Conservation (phyloP, 1,140 invertebrate species). For the Ceratina australensis region DNA sequence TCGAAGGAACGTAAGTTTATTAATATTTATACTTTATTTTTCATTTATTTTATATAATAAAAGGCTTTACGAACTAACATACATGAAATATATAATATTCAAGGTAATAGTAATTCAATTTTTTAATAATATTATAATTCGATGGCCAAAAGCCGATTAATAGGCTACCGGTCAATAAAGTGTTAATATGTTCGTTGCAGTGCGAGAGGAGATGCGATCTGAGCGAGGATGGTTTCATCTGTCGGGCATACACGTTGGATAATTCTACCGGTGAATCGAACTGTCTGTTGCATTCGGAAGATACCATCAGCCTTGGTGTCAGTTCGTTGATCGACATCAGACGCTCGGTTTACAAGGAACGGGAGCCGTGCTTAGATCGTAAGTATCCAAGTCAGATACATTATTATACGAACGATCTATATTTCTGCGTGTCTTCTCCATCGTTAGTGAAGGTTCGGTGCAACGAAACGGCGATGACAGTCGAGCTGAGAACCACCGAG, state of each 20-base stretch:
- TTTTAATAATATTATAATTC: too few relatives aligned
- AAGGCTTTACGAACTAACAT: too few relatives aligned
- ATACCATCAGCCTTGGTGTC: slow-evolving; percentile 74
- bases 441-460: slow-evolving; percentile 80
- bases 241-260: slow-evolving; percentile 77
- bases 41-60: too few relatives aligned
- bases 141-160: too few relatives aligned
- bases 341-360: slow-evolving; percentile 78
- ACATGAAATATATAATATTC: too few relatives aligned
- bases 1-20: too few relatives aligned
- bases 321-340: slow-evolving; percentile 71
- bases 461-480: slow-evolving; percentile 75
- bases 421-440: background rate
- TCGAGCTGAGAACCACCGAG: slow-evolving; percentile 78
- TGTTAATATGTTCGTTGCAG: slow-evolving; percentile 66
- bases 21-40: too few relatives aligned
- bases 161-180: too few relatives aligned
- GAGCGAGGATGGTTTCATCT: slow-evolving; percentile 78
- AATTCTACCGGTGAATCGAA: slow-evolving; percentile 53
- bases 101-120: too few relatives aligned
- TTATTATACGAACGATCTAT: too few relatives aligned
- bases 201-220: slow-evolving; percentile 79
- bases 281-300: slow-evolving; percentile 78
- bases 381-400: too few relatives aligned
- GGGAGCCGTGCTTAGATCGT: slow-evolving; percentile 81